phyloP scores from a whole-genome alignment of 2,797 vertebrate species.

The Novumbra hubbsi region DNA sequence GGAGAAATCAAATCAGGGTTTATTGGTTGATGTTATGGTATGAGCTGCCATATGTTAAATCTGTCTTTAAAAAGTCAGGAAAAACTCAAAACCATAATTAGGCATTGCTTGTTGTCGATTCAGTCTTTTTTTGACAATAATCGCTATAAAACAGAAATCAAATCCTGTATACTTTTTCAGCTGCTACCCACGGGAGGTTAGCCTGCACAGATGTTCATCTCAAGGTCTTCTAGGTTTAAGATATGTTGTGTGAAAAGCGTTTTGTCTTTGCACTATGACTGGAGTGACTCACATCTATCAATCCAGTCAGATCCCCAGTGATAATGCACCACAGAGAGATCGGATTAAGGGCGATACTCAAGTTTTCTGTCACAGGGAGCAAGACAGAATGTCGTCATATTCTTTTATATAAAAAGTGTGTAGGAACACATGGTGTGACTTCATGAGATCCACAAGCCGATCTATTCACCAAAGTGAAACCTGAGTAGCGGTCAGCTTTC shows the following conservation, averaged over 20 bases:
- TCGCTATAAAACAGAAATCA: too few relatives aligned
- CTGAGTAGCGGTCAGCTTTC: too few relatives aligned
- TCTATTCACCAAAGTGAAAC: too few relatives aligned
- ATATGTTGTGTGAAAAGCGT: conserved; percentile 26
- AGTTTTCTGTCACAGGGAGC: too few relatives aligned
- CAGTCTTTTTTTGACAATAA: neutral
- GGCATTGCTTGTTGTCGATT: neutral
- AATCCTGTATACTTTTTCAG: too few relatives aligned
- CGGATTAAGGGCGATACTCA: neutral
- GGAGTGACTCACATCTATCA: conserved; percentile 21
- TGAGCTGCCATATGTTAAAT: too few relatives aligned
- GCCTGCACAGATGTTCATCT: conserved; percentile 23
- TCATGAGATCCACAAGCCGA: too few relatives aligned
- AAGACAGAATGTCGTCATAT: too few relatives aligned
- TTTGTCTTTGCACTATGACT: conserved; percentile 42
- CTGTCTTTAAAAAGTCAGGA: neutral
- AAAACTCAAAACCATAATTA: neutral
- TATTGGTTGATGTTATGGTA: neutral
- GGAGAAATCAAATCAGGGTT: neutral
- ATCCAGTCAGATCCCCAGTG: neutral
- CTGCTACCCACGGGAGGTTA: too few relatives aligned
- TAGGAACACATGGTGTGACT: too few relatives aligned
- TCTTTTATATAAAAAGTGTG: too few relatives aligned
- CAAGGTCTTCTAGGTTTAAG: conserved; percentile 32
- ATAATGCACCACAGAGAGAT: conserved; percentile 1